phyloP scores from a whole-genome alignment of 2,113 vertebrate species.

The Oophaga pumilio region DNA sequence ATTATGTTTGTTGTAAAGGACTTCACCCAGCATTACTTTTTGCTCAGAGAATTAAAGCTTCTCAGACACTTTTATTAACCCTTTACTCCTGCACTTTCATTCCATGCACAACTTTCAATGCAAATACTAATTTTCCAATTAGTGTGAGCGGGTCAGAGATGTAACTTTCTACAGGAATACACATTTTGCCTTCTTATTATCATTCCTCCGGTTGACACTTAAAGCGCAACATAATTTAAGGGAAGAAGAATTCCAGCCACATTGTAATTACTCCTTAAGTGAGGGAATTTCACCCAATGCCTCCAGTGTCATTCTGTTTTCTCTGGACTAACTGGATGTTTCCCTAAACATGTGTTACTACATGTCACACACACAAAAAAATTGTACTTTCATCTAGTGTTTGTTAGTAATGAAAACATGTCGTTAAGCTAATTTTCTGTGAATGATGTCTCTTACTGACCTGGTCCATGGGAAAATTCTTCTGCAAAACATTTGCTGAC shows the following conservation, averaged over 20 bases:
- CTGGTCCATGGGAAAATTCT: slow-evolving; percentile 48
- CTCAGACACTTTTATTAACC: background rate
- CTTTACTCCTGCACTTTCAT: no score
- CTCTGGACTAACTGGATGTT: slow-evolving; percentile 38
- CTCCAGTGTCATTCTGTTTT: slow-evolving; percentile 50
- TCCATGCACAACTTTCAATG: background rate
- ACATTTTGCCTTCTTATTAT: slow-evolving; percentile 51
- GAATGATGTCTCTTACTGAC: slow-evolving; percentile 48
- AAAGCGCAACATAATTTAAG: slow-evolving; percentile 45
- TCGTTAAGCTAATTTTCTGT: slow-evolving; percentile 52
- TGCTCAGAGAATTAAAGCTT: background rate
- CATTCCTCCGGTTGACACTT: slow-evolving; percentile 50
- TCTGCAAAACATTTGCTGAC: background rate
- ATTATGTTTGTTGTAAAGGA: background rate
- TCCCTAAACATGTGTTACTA: slow-evolving; percentile 48
- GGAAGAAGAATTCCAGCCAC: slow-evolving; percentile 39
- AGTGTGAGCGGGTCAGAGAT: background rate
- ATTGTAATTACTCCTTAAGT: slow-evolving; percentile 51
- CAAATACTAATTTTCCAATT: slow-evolving; percentile 31
- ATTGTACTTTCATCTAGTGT: slow-evolving; percentile 53
- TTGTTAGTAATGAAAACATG: slow-evolving; percentile 57
- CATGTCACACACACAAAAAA: slow-evolving; percentile 41
- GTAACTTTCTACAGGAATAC: slow-evolving; percentile 19
- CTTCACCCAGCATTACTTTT: background rate
- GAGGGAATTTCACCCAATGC: slow-evolving; percentile 47